These are phyloP conservation scores for Poeciliopsis occidentalis DNA, from an alignment of 2,113 vertebrate species.

Conservation along the genomic window DNA sequence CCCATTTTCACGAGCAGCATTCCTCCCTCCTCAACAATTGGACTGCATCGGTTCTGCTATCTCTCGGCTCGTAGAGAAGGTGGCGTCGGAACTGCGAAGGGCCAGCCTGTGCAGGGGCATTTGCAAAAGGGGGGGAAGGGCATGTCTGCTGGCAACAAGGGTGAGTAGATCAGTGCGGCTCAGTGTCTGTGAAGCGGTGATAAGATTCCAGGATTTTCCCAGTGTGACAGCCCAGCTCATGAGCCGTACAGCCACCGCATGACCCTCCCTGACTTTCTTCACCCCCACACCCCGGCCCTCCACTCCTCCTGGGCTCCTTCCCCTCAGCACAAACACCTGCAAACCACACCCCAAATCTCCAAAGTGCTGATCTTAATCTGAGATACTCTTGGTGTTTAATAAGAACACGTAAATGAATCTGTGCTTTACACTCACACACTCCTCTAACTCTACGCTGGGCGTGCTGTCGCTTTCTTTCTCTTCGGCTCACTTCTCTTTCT, in stretches of 20 bases:
- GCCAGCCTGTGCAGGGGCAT: conserved; percentile 71
- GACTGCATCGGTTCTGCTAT: conserved; percentile 69
- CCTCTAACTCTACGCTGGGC: conserved; percentile 17
- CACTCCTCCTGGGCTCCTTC: conserved; percentile 37
- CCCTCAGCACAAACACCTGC: conserved; percentile 62
- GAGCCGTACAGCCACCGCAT: conserved; percentile 62
- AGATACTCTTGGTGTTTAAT: conserved; percentile 13
- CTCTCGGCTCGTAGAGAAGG: conserved; percentile 57
- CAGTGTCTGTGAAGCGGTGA: conserved; percentile 82
- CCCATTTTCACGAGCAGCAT: conserved; percentile 60
- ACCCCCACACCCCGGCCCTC: conserved; percentile 29
- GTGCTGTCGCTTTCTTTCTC: conserved; percentile 58
- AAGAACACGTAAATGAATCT: conserved; percentile 25
- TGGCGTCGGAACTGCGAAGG: conserved; percentile 62
- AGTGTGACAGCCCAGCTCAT: conserved; percentile 81
- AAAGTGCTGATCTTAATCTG: conserved; percentile 30
- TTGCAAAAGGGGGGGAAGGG: conserved; percentile 67
- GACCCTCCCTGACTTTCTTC: conserved; percentile 37
- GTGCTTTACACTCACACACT: conserved; percentile 28
- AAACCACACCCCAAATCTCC: conserved; percentile 49
- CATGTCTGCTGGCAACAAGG: conserved; percentile 79
- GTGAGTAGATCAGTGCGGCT: conserved; percentile 82
- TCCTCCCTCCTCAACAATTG: conserved; percentile 64
- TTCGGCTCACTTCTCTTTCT: conserved; percentile 71
- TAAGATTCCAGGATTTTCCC: conserved; percentile 84